Base-by-base conservation (phyloP, 2,888 invertebrate species). In the Allygus modestus region DNA sequence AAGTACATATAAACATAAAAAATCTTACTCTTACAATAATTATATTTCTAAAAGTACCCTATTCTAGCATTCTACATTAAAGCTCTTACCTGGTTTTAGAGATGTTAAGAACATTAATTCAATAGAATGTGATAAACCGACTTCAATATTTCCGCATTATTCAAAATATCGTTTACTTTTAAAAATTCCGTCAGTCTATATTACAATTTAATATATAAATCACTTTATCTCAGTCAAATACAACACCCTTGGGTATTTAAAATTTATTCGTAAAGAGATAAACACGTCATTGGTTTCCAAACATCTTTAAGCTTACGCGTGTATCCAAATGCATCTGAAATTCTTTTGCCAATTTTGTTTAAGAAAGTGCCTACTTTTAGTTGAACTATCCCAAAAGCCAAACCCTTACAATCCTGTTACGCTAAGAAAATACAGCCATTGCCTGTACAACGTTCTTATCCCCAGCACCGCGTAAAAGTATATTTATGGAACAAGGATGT, bases 1-100 rank as follows among this genome's bases (percentile, higher is more conserved):
- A 65, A 28, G 28, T 2, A 65, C 65, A 71, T 71, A 71, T 71
- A 71, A 71, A 71, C 41, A 71, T 71, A 71, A 71, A 71, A 37
- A 41, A 41, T 69, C 31, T 33, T 69, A 69, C 26, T 28, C 33
- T 26, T 71, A 69, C 12, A 71, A 20, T 41, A 71, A 41, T 71
- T 1, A 71, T 71, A 20, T n/a, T 37, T 31, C 71, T 41, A 41
- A 33, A 65, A 33, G 0, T 77, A 51, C 28, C 41, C 41, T 73
- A 73, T 28, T 28, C 77, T 77, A 77, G 77, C 77, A 23, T 12
- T 23, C 77, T 77, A 77, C 41, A 28, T 77, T 77, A 77, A 77
- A 77, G 77, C 77, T 77, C 51, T 77, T 43, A 77, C 77, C 77
- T 46, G 26, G 26, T 46, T 77, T 77, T n/a, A 28, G n/a, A 77